A percentile compares a stretch with the other conserved stretches of the same genome.
These are phyloP conservation scores for Cinclus cinclus DNA, from an alignment of 2,113 vertebrate genomes.

Conservation along the genomic window DNA sequence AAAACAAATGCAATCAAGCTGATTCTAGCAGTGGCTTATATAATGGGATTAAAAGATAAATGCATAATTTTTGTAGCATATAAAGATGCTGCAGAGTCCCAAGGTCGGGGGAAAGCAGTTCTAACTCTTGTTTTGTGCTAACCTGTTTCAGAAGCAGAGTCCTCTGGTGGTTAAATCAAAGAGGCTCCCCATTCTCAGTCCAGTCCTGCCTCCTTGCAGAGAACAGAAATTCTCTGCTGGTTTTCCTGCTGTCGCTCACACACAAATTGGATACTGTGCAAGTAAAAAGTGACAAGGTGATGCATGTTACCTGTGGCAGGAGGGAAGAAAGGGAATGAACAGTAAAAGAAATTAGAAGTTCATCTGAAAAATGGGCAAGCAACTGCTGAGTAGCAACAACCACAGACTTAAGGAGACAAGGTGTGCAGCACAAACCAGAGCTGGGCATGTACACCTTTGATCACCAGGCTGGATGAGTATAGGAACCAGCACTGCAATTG, in stretches of 20 bases:
- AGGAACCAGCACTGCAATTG: neutral
- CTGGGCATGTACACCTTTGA: rapidly evolving
- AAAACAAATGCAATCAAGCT: neutral
- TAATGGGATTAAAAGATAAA: neutral
- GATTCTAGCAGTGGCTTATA: neutral
- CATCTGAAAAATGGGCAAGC: neutral
- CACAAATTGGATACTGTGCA: neutral
- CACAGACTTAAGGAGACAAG: neutral
- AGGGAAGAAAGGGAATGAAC: neutral
- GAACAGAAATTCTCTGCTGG: neutral
- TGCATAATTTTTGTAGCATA: neutral
- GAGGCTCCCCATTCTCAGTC: neutral
- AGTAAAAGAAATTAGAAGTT: neutral
- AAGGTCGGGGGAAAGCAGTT: neutral
- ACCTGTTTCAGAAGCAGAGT: neutral
- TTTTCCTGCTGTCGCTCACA: neutral
- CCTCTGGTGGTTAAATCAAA: neutral
- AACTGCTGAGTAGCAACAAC: neutral
- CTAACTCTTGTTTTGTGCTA: neutral
- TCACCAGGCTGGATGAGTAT: neutral
- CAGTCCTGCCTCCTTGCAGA: neutral
- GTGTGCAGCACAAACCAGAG: neutral
- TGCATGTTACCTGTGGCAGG: neutral
- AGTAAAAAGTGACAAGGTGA: neutral
- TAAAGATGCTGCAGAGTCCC: neutral